Percentiles rank a stretch among this genome's conserved stretches.
phyloP scores from a whole-genome alignment of 2,113 vertebrate genomes.

The Callocephalon fimbriatum region DNA sequence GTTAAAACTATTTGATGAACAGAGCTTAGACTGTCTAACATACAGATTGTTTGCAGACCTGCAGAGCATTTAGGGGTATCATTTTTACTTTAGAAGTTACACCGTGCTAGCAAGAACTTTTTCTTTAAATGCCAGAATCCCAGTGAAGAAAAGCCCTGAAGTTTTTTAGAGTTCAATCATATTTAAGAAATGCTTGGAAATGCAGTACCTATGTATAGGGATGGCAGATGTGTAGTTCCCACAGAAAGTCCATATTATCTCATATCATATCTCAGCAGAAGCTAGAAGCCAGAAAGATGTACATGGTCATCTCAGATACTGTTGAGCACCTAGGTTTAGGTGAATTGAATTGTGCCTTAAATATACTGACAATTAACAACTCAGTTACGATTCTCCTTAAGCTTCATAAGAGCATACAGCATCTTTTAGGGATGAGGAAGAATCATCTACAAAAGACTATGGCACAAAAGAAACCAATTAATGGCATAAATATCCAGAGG shows the following conservation, averaged over 20 bases:
- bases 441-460: not conserved
- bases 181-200: not conserved
- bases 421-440: not conserved
- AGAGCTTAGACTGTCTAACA: constrained; percentile 29
- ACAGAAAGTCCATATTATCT: not conserved
- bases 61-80: constrained; percentile 7
- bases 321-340: not conserved
- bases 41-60: constrained; percentile 50
- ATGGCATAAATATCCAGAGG: not conserved
- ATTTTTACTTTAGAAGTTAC: constrained; percentile 25
- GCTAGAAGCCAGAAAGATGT: not conserved
- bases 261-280: not conserved
- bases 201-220: not conserved
- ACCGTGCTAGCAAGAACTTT: not conserved
- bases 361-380: not conserved
- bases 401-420: not conserved
- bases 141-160: constrained; percentile 4
- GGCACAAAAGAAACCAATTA: not conserved
- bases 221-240: not conserved
- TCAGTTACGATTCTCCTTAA: not conserved
- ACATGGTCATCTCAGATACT: not conserved
- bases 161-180: not conserved
- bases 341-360: not conserved
- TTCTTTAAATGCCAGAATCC: constrained; percentile 24
- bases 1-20: constrained; percentile 39